Conservation (phyloP, 2,888 invertebrate species). For the Dugesia japonica region DNA sequence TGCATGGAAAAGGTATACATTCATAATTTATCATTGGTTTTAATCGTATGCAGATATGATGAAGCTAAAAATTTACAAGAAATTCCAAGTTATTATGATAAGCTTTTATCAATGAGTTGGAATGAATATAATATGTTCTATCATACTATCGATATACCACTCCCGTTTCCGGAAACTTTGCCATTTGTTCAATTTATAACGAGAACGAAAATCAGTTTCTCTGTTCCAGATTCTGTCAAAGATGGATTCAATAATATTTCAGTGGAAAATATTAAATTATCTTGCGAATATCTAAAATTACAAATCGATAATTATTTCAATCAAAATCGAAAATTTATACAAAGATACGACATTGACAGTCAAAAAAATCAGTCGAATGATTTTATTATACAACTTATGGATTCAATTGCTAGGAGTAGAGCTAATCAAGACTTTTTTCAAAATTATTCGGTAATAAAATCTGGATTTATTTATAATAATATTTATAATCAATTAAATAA, state of each 20-base stretch:
- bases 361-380: neutral
- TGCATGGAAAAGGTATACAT: neutral
- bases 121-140: conserved; percentile 29
- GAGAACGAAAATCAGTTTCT: neutral
- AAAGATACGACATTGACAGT: neutral
- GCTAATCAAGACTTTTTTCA: neutral
- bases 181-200: conserved; percentile 26
- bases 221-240: neutral
- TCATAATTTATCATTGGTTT: too few species aligned
- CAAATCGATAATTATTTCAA: neutral
- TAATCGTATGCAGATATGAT: neutral
- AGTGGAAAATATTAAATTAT: neutral
- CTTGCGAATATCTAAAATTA: neutral
- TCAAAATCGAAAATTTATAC: neutral
- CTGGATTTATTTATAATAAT: too few species aligned
- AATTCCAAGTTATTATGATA: neutral
- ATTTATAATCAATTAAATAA: too few species aligned
- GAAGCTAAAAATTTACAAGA: neutral
- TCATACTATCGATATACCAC: conserved; percentile 16
- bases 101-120: neutral
- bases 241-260: neutral
- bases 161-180: conserved; percentile 24
- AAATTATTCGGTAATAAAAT: neutral
- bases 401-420: neutral
- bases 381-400: neutral